phyloP scores from a whole-genome alignment of 2,797 vertebrate genomes.

The Crypturellus tataupa region DNA sequence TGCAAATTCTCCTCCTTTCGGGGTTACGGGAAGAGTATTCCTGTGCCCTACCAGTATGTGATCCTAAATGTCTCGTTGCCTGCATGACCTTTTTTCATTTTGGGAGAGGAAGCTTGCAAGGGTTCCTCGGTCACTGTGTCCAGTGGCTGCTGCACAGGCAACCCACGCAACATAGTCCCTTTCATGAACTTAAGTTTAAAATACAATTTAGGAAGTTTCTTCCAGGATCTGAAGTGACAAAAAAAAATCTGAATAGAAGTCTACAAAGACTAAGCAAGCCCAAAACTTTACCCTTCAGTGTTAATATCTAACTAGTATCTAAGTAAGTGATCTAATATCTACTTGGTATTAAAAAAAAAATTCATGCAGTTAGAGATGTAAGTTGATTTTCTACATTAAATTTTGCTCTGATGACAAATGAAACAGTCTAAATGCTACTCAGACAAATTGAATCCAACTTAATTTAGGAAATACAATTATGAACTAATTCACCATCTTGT shows the following conservation, averaged over 20 bases:
- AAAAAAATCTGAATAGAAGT: neutral
- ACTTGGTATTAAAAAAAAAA: neutral
- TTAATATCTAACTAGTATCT: neutral
- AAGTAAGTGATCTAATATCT: neutral
- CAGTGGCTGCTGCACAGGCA: neutral
- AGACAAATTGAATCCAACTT: neutral
- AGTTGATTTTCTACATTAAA: neutral
- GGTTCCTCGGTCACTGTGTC: neutral
- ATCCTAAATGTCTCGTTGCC: neutral
- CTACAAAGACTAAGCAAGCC: neutral
- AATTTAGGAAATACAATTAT: neutral
- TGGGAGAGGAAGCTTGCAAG: neutral
- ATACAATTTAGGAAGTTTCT: neutral
- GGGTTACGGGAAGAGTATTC: neutral
- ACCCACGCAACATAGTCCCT: rapidly evolving
- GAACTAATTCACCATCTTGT: neutral
- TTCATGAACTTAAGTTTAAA: neutral
- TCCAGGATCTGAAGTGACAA: neutral
- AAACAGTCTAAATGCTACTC: neutral
- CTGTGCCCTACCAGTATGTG: neutral
- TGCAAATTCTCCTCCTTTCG: neutral
- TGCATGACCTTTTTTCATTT: neutral
- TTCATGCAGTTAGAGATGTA: neutral
- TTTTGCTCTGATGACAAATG: neutral
- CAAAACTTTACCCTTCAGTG: neutral